Evolutionary conservation across 2,797 vertebrate genomes (phyloP).

Genomic region (Rallus crepitans): DNA sequence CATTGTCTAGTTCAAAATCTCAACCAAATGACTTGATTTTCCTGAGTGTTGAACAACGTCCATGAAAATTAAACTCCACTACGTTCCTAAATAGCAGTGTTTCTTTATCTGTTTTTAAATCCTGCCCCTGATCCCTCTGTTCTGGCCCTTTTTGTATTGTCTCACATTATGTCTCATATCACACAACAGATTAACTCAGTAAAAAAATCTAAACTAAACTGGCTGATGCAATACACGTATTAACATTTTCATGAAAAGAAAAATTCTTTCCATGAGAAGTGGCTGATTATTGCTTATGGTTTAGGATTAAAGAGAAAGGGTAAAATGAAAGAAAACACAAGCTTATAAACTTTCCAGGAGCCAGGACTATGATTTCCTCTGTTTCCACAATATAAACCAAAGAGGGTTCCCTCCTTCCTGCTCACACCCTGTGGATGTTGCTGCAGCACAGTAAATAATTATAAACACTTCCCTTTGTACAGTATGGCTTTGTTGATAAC

Average conservation of each 20-base stretch:
- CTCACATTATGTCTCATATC: neutral
- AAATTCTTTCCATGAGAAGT: neutral
- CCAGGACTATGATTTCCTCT: neutral
- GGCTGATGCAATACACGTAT: neutral
- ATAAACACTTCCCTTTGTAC: slow-evolving; percentile 40
- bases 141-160: neutral
- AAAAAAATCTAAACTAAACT: neutral
- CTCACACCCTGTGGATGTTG: neutral
- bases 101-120: neutral
- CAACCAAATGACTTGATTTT: neutral
- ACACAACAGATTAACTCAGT: neutral
- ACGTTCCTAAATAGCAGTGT: neutral
- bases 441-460: slow-evolving; percentile 39
- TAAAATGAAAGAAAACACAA: neutral
- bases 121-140: neutral
- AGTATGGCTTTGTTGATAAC: neutral
- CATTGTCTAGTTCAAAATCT: neutral
- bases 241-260: neutral
- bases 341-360: neutral
- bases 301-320: neutral
- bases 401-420: slow-evolving; percentile 12
- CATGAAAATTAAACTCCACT: neutral
- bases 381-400: neutral
- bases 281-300: neutral
- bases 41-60: neutral